Conservation (phyloP, 1,140 invertebrate genomes). For the Drosophila kohkoa region DNA sequence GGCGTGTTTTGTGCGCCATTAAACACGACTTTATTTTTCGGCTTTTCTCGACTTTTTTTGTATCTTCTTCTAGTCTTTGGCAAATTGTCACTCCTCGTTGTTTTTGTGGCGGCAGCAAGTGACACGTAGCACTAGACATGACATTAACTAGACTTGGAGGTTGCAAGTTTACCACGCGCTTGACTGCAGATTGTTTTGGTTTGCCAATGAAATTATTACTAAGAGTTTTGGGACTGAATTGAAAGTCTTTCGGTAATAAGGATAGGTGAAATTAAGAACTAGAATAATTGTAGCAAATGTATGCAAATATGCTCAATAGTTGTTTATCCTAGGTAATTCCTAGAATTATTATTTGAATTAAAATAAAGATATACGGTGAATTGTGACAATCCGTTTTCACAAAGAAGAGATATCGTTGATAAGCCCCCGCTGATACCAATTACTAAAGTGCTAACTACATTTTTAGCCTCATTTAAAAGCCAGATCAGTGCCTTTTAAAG, state of each 20-base stretch:
- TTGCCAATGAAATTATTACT: constrained; percentile 13
- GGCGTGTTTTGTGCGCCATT: constrained; percentile 53
- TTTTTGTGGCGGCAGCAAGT: constrained; percentile 14
- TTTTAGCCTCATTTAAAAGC: constrained; percentile 6
- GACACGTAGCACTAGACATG: constrained; percentile 37
- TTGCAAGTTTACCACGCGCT: constrained; percentile 8
- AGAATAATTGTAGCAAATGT: no score
- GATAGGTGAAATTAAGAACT: no score
- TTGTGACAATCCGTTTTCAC: no score
- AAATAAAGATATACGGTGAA: no score
- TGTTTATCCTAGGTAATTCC: no score
- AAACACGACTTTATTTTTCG: constrained; percentile 55
- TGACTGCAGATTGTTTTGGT: constrained; percentile 18
- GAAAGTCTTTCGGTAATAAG: no score
- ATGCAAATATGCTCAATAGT: no score
- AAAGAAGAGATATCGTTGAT: not conserved
- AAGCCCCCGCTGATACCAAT: not conserved
- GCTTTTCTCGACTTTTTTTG: constrained; percentile 2
- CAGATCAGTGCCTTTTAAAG: constrained; percentile 19
- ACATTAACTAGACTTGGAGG: constrained; percentile 39
- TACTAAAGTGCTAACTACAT: constrained; percentile 1
- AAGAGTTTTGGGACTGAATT: not conserved
- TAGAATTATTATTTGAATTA: no score
- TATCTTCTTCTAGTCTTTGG: constrained; percentile 25
- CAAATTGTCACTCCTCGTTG: constrained; percentile 38